Base-by-base conservation (phyloP, 2,797 vertebrate species). In the Falco concolor region DNA sequence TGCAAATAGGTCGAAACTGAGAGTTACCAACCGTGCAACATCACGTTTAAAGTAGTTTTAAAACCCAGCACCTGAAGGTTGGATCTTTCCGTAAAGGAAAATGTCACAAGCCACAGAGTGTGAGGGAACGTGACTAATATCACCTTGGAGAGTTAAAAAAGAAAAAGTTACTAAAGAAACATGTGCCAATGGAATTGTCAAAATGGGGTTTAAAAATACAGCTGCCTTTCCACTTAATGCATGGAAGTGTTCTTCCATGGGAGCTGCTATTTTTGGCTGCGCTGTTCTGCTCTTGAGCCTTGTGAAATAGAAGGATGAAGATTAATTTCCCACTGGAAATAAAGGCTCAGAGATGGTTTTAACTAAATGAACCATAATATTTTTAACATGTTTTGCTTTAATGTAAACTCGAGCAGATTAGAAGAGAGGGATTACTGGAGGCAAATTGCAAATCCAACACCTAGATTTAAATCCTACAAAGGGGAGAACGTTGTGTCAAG, bases 271-370 rank as follows among this genome's bases (percentile, higher is more conserved):
- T 89, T 89, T 79, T 12, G 6, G 67, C 78, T 60, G 25, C 0
- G 5, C 72, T 69, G 9, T 77, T 85, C 68, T 80, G 65, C 80
- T 77, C 79, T 30, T 23, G 70, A 82, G 86, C 65, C 49, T 84
- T 0, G 0, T 60, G 76, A 40, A 74, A 52, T 13, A 72, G 69
- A 59, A 75, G 61, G 69, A 54, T 86, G 81, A 75, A 64, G 65
- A 61, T 84, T 89, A 53, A 92, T 92, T 94, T 94, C 86, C 94
- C 84, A 5, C 60, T 84, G 78, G 91, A 95, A 90, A 63, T 89
- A 57, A 86, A 86, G 25, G 50, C 61, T 42, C 3, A 3, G 92
- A 53, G 50, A 34, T 56, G 49, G 44, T 56, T 91, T 84, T 53
- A 30, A 60, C 44, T 24, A 36, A 77, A 38, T 24, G 65, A 81